These are phyloP conservation scores for Cryptocephalus primarius DNA, from an alignment of 2,888 invertebrate genomes.

Conservation along the genomic window DNA sequence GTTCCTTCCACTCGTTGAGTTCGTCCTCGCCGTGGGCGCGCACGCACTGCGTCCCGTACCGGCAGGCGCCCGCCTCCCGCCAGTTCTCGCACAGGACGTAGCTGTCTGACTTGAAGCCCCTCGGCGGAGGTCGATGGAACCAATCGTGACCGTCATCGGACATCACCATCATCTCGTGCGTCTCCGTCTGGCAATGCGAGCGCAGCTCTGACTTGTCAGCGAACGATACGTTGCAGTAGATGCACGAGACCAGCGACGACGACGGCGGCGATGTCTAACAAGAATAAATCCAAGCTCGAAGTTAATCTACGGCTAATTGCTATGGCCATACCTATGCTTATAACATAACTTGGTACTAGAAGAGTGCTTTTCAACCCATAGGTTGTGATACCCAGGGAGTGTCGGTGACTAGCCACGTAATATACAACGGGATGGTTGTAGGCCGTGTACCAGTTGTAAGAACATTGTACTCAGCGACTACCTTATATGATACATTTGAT, in stretches of 20 bases:
- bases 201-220: constrained; percentile 43
- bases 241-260: constrained; percentile 32
- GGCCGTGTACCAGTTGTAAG: too few relatives aligned
- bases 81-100: constrained; percentile 54
- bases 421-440: too few relatives aligned
- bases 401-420: too few relatives aligned
- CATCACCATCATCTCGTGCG: constrained; percentile 49
- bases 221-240: constrained; percentile 48
- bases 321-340: not conserved
- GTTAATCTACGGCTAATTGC: not conserved
- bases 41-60: constrained; percentile 60
- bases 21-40: constrained; percentile 65
- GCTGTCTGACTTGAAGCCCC: constrained; percentile 53
- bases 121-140: constrained; percentile 58
- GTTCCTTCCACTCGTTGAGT: constrained; percentile 60
- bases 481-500: too few relatives aligned
- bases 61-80: constrained; percentile 46
- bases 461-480: too few relatives aligned
- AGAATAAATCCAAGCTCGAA: constrained; percentile 12
- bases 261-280: constrained; percentile 3
- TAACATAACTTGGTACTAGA: not conserved
- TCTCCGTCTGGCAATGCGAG: constrained; percentile 50
- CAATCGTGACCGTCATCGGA: constrained; percentile 59
- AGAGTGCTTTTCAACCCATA: too few relatives aligned
- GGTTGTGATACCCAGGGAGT: too few relatives aligned